Evolutionary conservation across 1,140 invertebrate species (phyloP), one percentile per base, ranked within the genome.

Genomic region (Drosophila grimshawi): DNA sequence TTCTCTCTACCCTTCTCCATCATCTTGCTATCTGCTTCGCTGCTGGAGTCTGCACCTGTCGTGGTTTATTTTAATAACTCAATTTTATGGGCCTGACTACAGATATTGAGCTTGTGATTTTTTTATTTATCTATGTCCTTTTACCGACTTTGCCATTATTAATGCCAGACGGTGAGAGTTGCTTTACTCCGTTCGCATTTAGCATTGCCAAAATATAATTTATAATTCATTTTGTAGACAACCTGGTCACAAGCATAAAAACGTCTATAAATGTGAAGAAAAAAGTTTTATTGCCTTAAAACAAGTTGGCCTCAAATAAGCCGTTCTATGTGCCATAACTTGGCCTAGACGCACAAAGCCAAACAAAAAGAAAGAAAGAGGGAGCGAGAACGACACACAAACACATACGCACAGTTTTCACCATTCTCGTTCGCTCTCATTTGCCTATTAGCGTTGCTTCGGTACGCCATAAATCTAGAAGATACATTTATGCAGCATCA

Each of bases 241-340:
- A 70, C 64, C 64, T 35, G 52, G 70, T 57, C 70, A 55, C 39
- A 71, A 74, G 73, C 81, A 86, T 77, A 81, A 86, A 80, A 85
- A 60, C 76, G 62, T 77, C 81, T 78, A 74, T 86, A 71, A 71
- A 76, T 76, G 73, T 62, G 67, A 68, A 65, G 60, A 53, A 74
- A 74, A 85, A 81, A 80, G 81, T 85, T 85, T 85, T 85, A 85
- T 85, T 86, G 74, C 81, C 81, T 80, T 85, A 81, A 67, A 73
- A 76, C 69, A 80, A 78, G 53, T 69, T 67, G 69, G 63, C 63
- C 69, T 59, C 52, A 51, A 61, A 48, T 62, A 51, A 33, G 33
- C 37, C 39, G n/a, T n/a, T 46, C 55, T 41, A 7, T 57, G 7
- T 33, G 56, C 57, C 55, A 53, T 68, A 53, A 62, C 49, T 49